A percentile compares a stretch with the other conserved stretches of the same genome.
Conservation (phyloP, 2,113 vertebrate species). For the Dasyprocta punctata region DNA sequence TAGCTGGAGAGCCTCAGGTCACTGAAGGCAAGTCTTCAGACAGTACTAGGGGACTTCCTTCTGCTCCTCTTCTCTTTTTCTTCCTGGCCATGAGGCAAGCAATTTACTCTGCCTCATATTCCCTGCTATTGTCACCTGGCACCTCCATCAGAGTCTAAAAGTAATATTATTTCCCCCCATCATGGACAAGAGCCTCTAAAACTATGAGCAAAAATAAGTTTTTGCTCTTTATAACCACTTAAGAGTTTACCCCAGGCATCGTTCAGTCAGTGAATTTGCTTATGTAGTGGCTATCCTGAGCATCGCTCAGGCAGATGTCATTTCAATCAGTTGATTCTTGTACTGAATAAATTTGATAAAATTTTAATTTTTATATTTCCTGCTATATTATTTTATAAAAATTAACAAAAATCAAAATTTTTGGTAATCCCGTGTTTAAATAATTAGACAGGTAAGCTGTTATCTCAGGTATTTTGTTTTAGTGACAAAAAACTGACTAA, state of each 20-base stretch:
- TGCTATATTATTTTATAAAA: too few species aligned
- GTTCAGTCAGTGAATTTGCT: background rate
- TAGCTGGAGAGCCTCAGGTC: background rate
- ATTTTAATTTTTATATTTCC: background rate
- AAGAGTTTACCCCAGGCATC: background rate
- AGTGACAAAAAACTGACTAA: background rate
- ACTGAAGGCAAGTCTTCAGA: background rate
- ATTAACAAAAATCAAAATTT: too few species aligned
- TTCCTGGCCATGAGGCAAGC: background rate
- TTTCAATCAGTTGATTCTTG: background rate
- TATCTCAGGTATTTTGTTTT: background rate
- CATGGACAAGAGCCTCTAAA: background rate
- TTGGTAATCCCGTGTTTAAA: too few species aligned
- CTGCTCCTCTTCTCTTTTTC: background rate
- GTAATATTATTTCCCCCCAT: background rate
- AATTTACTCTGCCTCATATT: background rate
- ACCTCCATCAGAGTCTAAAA: background rate
- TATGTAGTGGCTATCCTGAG: background rate
- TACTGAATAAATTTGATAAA: background rate
- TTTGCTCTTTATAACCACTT: background rate
- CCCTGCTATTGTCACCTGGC: background rate
- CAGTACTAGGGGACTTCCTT: background rate
- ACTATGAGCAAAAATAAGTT: background rate
- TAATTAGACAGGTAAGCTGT: too few species aligned
- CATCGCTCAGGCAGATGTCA: background rate